Evolutionary conservation across 2,113 vertebrate species (phyloP), one percentile per base, ranked within the genome.

Genomic region (Amphilophus citrinellus): DNA sequence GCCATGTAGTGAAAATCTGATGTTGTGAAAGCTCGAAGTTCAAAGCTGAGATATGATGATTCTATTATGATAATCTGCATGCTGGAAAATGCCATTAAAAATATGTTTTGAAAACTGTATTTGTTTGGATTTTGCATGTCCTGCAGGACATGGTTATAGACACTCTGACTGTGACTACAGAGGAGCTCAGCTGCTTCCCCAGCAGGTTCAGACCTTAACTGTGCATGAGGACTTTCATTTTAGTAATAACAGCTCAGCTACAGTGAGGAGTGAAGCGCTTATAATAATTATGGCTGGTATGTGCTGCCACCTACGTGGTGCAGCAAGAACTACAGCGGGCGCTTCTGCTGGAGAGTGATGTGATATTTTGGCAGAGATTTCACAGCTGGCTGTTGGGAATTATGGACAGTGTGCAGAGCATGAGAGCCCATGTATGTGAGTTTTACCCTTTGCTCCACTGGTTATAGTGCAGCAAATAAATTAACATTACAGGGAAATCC

Each of bases 151-250:
- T 97, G 90, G 96, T 95, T 58, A 97, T 98, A 0, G 96, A 98
- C 97, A 95, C 32, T 92, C 32, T 4, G 96, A 61, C 97, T 1
- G 89, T 98, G 2, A 98, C 97, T 24, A 95, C 96, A 83, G 98
- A 98, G 87, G 96, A 98, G 87, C 96, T 97, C 0, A 97, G 97
- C 91, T 99, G 97, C 93, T 98, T 98, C 87, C 96, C 98, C 20
- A 98, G 85, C 91, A 93, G 87, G 93, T 92, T 73, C 5, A 20
- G 7, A 35, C 10, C 58, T 10, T 9, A 10, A 62, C n/a, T 35
- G 47, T 11, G 20, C 30, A 37, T 53, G 47, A 37, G 8, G 42
- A n/a, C 1, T 61, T 27, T 61, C 22, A 20, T 42, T 35, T 37
- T 30, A 22, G 27, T 30, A 61, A 17, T 7, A 47, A 50, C 24